These are phyloP conservation scores for Halcyon leucocephala DNA, from an alignment of 2,797 vertebrate genomes.

Conservation along the genomic window DNA sequence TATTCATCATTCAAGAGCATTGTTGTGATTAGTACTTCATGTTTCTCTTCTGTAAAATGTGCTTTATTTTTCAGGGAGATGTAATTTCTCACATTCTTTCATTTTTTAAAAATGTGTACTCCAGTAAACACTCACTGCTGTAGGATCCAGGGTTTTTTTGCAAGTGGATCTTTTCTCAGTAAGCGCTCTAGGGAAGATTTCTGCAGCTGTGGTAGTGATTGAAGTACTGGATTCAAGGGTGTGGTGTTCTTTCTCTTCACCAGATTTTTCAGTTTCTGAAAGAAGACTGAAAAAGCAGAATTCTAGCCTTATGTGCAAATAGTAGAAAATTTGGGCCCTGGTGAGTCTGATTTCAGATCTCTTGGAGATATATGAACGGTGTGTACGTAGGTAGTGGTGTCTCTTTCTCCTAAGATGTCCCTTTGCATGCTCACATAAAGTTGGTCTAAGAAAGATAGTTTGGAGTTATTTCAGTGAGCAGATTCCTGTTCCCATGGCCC, in stretches of 20 bases:
- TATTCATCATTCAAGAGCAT: not conserved
- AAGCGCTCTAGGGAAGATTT: not conserved
- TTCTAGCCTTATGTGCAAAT: not conserved
- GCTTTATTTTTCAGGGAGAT: not conserved
- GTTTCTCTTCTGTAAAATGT: not conserved
- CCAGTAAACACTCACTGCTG: not conserved
- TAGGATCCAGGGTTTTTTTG: not conserved
- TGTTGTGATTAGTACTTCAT: not conserved
- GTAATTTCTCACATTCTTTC: not conserved
- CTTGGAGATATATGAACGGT: not conserved
- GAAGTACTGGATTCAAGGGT: not conserved
- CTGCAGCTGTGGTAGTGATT: not conserved
- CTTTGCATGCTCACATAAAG: not conserved
- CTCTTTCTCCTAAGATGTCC: not conserved
- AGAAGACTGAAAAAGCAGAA: not conserved
- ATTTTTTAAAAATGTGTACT: not conserved
- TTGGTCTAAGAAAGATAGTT: not conserved
- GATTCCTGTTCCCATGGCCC: not conserved
- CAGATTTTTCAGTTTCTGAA: not conserved
- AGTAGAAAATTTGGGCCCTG: not conserved
- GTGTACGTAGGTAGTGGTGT: not conserved
- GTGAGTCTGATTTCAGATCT: not conserved
- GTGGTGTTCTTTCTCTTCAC: not conserved
- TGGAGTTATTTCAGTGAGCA: not conserved
- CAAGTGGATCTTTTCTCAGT: not conserved